A percentile compares a stretch with the other conserved stretches of the same genome.
phyloP scores from a whole-genome alignment of 1,140 invertebrate species.

The Maconellicoccus hirsutus region DNA sequence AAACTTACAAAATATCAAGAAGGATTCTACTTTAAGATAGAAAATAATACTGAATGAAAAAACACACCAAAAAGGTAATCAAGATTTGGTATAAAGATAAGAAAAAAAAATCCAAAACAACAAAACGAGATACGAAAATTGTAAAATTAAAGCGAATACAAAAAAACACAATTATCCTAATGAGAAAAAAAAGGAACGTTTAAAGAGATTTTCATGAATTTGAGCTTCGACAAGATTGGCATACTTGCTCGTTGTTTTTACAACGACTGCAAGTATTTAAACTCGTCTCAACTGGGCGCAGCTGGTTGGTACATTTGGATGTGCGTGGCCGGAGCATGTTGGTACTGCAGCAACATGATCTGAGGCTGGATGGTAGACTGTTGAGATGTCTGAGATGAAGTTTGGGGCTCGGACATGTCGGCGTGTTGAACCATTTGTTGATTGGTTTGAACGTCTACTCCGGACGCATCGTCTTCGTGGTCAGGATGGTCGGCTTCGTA shows the following conservation, averaged over 20 bases:
- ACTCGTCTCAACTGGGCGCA: conserved; percentile 28
- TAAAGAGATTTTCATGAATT: too few species aligned
- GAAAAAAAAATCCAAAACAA: too few species aligned
- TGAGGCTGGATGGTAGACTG: conserved; percentile 27
- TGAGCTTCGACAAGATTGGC: background rate
- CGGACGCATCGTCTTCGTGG: conserved; percentile 22
- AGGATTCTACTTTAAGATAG: too few species aligned
- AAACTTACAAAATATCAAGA: too few species aligned
- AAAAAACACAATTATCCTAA: too few species aligned
- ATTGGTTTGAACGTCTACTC: conserved; percentile 12
- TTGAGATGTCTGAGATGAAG: background rate
- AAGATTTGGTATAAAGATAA: too few species aligned
- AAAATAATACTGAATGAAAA: too few species aligned
- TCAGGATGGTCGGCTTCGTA: conserved; percentile 37
- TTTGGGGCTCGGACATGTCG: conserved; percentile 9
- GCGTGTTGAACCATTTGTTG: conserved; percentile 21
- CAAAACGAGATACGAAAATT: too few species aligned
- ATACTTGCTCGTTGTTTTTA: conserved; percentile 15
- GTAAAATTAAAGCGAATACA: too few species aligned
- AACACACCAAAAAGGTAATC: too few species aligned
- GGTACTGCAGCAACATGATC: conserved; percentile 33
- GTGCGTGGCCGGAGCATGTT: conserved; percentile 28
- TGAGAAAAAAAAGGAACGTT: too few species aligned
- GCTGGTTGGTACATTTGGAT: conserved; percentile 31
- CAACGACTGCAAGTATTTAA: conserved; percentile 26